A percentile compares a stretch with the other conserved stretches of the same genome.
Conservation (phyloP, 2,888 invertebrate species). For the Omphaloscelis lunosa region DNA sequence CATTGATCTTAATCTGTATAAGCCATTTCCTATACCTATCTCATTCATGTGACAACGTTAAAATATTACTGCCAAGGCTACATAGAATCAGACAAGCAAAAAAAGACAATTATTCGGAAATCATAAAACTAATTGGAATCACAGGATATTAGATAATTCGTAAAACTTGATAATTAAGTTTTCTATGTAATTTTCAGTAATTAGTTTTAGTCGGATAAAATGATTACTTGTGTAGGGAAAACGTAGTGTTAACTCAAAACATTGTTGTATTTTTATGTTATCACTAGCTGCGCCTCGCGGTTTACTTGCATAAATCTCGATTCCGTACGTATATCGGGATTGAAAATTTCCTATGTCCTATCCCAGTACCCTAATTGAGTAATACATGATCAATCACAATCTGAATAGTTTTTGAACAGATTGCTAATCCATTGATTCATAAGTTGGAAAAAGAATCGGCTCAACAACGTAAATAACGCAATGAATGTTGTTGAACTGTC, state of each 20-base stretch:
- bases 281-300: background rate
- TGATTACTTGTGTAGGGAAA: conserved; percentile 35
- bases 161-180: conserved; percentile 41
- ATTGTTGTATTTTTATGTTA: conserved; percentile 15
- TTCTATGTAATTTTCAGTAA: conserved; percentile 36
- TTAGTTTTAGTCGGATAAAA: conserved; percentile 30
- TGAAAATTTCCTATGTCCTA: too few relatives aligned
- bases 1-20: conserved; percentile 63
- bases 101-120: conserved; percentile 67
- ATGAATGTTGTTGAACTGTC: too few relatives aligned
- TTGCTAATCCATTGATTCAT: too few relatives aligned
- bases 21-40: conserved; percentile 77
- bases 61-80: conserved; percentile 65
- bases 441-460: too few relatives aligned
- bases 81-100: conserved; percentile 51
- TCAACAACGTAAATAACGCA: too few relatives aligned
- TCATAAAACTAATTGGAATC: conserved; percentile 56
- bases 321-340: too few relatives aligned
- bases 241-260: background rate
- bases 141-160: conserved; percentile 61
- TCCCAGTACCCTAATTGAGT: too few relatives aligned
- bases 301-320: too few relatives aligned
- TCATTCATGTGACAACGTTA: conserved; percentile 68
- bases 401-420: too few relatives aligned
- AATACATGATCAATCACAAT: too few relatives aligned